Evolutionary conservation across 2,113 vertebrate species (phyloP), one percentile per base, ranked within the genome.

Genomic region (Ammospiza caudacuta): DNA sequence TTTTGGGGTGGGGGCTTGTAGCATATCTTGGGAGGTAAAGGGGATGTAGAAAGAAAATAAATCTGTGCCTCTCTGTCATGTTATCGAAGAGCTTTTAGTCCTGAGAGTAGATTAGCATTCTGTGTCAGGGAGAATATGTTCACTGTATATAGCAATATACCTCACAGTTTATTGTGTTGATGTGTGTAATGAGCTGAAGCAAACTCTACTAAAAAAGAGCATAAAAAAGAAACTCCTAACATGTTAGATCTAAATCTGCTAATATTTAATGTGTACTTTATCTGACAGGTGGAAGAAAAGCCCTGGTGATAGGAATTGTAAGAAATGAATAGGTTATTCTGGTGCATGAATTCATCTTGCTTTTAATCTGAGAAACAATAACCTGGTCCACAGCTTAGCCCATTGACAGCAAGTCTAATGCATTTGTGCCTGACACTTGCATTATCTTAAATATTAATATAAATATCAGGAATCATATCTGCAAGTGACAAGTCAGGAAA

Each of bases 81-180:
- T 77, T 83, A 87, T 74, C 33, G 47, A 55, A 31, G 33, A 70
- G 43, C 4, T 87, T 68, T 66, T 75, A 67, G 70, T 49, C 35
- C 37, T 44, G 20, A 52, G 41, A 94, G 33, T 13, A 46, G 27
- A 44, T 49, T 49, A 87, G 23, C 24, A 22, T 89, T 89, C 33
- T 87, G 75, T 51, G 43, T 54, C 0, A 0, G 52, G 39, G 16
- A 55, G 29, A 74, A 39, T 78, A 57, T 72, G 19, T 47, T 93
- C 17, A 3, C 57, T 70, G 20, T 55, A 25, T 61, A 62, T 69
- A 94, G 62, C 43, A 76, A 27, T 75, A 57, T 57, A 58, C 75
- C 58, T 95, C 54, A 46, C 17, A 39, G 12, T 58, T 91, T 86
- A 57, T 64, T 89, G 55, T 93, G n/a, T 61, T 91, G 84, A 76